These are phyloP conservation scores for Geotrupes spiniger DNA, from an alignment of 2,888 invertebrate genomes.

Conservation along the genomic window DNA sequence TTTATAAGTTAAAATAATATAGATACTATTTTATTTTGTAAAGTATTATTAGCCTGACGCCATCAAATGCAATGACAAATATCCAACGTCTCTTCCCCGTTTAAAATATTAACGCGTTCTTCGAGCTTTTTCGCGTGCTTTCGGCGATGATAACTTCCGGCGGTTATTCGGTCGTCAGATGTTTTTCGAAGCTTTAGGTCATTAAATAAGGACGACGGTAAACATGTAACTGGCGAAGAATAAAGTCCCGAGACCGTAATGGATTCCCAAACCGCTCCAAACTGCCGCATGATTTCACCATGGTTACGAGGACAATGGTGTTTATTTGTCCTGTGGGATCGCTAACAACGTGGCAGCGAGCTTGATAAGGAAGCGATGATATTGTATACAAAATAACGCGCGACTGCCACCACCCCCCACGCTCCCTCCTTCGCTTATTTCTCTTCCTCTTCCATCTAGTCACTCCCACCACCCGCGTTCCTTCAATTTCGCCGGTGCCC, in stretches of 20 bases:
- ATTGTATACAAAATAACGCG: conserved; percentile 50
- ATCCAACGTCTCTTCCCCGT: too few relatives aligned
- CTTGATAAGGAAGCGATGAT: conserved; percentile 52
- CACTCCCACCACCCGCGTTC: conserved; percentile 6
- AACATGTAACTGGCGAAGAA: conserved; percentile 28
- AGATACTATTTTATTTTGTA: too few relatives aligned
- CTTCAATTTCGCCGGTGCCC: conserved; percentile 9
- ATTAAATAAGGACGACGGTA: conserved; percentile 25
- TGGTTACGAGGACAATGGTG: conserved; percentile 54
- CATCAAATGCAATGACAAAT: too few relatives aligned
- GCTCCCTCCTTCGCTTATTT: conserved; percentile 3
- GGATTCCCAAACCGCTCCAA: conserved; percentile 40
- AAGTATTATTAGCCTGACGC: too few relatives aligned
- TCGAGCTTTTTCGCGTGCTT: too few relatives aligned
- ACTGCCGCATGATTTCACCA: conserved; percentile 52
- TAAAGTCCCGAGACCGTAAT: conserved; percentile 35
- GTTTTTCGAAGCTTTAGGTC: conserved; percentile 6
- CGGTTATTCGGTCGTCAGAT: too few relatives aligned
- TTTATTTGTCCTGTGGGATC: conserved; percentile 54
- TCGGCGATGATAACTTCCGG: too few relatives aligned
- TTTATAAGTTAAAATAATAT: too few relatives aligned
- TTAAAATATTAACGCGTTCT: too few relatives aligned
- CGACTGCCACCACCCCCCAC: conserved; percentile 9
- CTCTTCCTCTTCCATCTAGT: conserved; percentile 12
- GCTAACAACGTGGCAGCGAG: conserved; percentile 52